Evolutionary conservation across 2,888 invertebrate genomes (phyloP), one percentile per base, ranked within the genome.

Genomic region (Pandemis cinnamomeana): DNA sequence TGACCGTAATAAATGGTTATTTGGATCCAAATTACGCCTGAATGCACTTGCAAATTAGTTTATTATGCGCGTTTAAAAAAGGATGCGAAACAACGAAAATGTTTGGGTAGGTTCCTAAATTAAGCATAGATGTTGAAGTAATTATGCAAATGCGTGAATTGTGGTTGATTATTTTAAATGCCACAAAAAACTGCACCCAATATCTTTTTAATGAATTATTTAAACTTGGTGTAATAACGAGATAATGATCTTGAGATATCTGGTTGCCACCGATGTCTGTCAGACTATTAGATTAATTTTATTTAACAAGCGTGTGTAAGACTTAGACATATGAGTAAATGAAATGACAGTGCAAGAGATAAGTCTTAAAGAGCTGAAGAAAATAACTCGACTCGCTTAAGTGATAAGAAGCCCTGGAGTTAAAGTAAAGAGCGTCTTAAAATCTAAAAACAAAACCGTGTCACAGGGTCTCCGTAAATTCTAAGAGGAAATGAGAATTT

Each of bases 401-500:
- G 71, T 68, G 58, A 58, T 58, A 58, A 71, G 27, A 55, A 58
- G 42, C 41, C 71, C 51, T 70, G n/a, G 61, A 62, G 42, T 62
- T 58, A 76, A 70, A 70, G 64, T 75, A 70, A 80, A 82, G 78
- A 79, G 79, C 77, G 76, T 70, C 75, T 75, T 78, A 71, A 76
- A 77, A 71, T 72, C 70, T 76, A 75, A 80, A 79, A 80, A 78
- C 78, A 78, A 77, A 79, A 77, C 78, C 79, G 76, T 77, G 78
- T 78, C 75, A 62, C 51, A 67, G 69, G 83, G 81, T 85, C 86
- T 87, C 86, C 84, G 85, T 84, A 83, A 88, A 87, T 89, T 89
- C 88, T 87, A 84, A 83, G 85, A 90, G 90, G 91, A 92, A 92
- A 91, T 90, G 87, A 89, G 88, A 89, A 89, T 91, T 89, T 90